These are phyloP conservation scores for Callipepla californica DNA, from an alignment of 2,113 vertebrate genomes.

Conservation along the genomic window DNA sequence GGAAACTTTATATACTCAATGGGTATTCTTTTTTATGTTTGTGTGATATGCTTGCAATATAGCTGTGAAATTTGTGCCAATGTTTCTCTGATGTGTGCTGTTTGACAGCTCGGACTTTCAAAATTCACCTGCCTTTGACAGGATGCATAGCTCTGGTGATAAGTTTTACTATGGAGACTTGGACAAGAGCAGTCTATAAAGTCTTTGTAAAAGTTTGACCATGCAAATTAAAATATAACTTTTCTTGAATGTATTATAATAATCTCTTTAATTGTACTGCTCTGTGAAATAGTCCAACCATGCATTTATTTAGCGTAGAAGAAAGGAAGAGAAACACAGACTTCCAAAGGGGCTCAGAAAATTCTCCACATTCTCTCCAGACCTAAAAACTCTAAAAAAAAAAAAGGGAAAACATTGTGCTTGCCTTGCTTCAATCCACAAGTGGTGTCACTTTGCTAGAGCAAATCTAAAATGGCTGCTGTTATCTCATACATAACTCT, in stretches of 20 bases:
- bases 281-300: background rate
- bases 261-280: background rate
- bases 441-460: background rate
- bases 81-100: background rate
- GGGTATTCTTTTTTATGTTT: slow-evolving; percentile 20
- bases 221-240: background rate
- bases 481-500: background rate
- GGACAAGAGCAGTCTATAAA: background rate
- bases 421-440: background rate
- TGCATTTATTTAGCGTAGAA: background rate
- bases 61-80: background rate
- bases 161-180: background rate
- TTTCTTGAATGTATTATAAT: background rate
- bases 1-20: background rate
- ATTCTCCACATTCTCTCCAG: background rate
- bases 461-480: background rate
- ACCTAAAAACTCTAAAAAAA: background rate
- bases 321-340: background rate
- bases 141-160: background rate
- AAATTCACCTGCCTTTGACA: background rate
- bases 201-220: background rate
- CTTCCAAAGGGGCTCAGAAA: background rate
- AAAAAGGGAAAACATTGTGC: background rate
- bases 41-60: background rate
- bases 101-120: background rate